Conservation (phyloP, 2,797 vertebrate genomes). For the Eutrigla gurnardus region DNA sequence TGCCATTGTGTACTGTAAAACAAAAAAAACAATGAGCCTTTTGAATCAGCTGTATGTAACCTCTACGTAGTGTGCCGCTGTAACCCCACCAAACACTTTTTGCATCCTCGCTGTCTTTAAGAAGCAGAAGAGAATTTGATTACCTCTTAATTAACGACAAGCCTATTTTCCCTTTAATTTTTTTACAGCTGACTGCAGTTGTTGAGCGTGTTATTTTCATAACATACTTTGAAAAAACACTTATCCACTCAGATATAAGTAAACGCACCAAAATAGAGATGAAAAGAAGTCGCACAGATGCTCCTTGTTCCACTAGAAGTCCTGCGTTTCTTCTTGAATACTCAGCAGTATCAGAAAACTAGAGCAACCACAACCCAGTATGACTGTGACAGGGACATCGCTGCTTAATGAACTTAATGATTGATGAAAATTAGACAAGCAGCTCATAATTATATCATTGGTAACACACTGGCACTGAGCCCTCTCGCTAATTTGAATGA, state of each 20-base stretch:
- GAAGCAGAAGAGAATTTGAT: conserved; percentile 16
- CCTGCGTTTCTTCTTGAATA: background rate
- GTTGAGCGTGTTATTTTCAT: conserved; percentile 9
- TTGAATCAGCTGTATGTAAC: background rate
- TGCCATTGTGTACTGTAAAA: background rate
- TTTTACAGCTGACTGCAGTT: conserved; percentile 17
- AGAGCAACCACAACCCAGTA: conserved; percentile 15
- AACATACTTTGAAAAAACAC: background rate
- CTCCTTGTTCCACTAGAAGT: background rate
- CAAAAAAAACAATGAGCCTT: background rate
- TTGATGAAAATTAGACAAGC: conserved; percentile 40
- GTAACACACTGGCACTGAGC: conserved; percentile 26
- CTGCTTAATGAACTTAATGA: conserved; percentile 40
- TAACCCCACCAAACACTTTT: background rate
- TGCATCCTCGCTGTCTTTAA: conserved; percentile 3
- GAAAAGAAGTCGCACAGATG: background rate
- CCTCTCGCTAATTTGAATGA: conserved; percentile 20
- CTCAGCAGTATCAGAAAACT: conserved; percentile 11
- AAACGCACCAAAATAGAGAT: background rate
- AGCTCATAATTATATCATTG: conserved; percentile 45
- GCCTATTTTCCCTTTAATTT: background rate
- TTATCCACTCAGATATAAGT: background rate
- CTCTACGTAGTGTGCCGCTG: background rate
- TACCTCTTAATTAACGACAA: background rate
- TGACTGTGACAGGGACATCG: conserved; percentile 17